Evolutionary conservation across 2,113 vertebrate genomes (phyloP), one percentile per base, ranked within the genome.

Genomic region (Pyrgilauda ruficollis): DNA sequence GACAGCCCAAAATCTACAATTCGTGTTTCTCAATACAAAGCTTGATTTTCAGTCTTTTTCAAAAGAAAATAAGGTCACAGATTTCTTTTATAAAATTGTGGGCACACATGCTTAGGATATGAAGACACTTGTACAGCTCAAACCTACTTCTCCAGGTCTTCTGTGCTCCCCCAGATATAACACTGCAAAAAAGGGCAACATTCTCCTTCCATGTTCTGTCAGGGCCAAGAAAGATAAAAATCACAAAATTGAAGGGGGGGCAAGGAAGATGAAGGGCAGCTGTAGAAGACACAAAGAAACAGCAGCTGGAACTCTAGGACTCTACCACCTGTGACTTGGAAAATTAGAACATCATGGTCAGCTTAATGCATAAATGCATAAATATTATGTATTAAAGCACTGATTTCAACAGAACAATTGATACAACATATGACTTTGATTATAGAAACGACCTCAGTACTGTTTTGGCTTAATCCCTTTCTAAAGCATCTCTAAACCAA

Each of bases 161-260:
- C 69, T 49, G n/a, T 62, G 22, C 2, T 7, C 3, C 13, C 14
- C 2, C 33, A 81, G 7, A 6, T 75, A 41, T 0, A 4, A 3
- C 21, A 27, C 7, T 56, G 59, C 12, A 31, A 47, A 23, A 22
- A 43, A 27, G 9, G 4, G 26, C 18, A 77, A 47, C 0, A 0
- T 3, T 41, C 4, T 85, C 41, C 20, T 70, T 70, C 17, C 30
- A 5, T 28, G 1, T 11, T 88, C 33, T 64, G 24, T 24, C 2
- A 4, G 7, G 18, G 11, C 11, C 11, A 76, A 68, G 46, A 78
- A 59, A 33, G 4, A 47, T 11, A 58, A 87, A 43, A 10, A 37
- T 50, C 13, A n/a, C 22, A 13, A 15, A 56, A 72, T 8, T 7
- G 4, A 78, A 68, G 3, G 7, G 27, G 73, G 12, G 30, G 6